phyloP scores from a whole-genome alignment of 2,797 vertebrate species.

The Gouania willdenowi region DNA sequence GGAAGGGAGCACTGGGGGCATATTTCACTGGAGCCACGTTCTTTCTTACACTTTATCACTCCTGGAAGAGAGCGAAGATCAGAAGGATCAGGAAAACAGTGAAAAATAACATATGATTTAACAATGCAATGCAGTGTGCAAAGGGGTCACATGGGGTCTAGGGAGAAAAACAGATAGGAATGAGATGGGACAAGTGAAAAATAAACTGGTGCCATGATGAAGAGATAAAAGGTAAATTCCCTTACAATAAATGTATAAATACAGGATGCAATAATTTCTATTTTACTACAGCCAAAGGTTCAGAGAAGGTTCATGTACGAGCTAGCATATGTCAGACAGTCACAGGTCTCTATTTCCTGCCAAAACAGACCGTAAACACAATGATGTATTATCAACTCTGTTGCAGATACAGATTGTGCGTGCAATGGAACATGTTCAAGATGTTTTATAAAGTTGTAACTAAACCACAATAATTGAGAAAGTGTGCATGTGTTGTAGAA shows the following conservation, averaged over 20 bases:
- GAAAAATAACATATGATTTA: no score
- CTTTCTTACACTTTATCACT: conserved; percentile 80
- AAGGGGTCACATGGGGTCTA: no score
- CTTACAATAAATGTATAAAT: no score
- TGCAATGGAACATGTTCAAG: conserved; percentile 15
- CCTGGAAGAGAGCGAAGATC: conserved; percentile 45
- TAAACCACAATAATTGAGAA: neutral
- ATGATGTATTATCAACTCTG: conserved; percentile 10
- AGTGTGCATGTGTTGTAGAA: neutral
- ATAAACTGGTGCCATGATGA: no score
- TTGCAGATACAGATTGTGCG: conserved; percentile 11
- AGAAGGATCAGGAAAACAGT: neutral
- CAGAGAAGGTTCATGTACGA: neutral
- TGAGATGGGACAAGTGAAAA: no score
- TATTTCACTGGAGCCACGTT: conserved; percentile 59
- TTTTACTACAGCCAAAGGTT: neutral
- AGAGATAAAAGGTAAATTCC: no score
- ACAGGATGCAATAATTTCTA: no score
- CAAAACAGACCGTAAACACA: neutral
- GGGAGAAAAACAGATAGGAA: no score
- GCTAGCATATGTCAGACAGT: conserved; percentile 1
- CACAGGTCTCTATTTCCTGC: conserved; percentile 1
- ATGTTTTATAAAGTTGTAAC: neutral
- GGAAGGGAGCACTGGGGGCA: conserved; percentile 75
- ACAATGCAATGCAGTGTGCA: no score